Conservation (phyloP, 2,113 vertebrate genomes). For the Elachura formosa region DNA sequence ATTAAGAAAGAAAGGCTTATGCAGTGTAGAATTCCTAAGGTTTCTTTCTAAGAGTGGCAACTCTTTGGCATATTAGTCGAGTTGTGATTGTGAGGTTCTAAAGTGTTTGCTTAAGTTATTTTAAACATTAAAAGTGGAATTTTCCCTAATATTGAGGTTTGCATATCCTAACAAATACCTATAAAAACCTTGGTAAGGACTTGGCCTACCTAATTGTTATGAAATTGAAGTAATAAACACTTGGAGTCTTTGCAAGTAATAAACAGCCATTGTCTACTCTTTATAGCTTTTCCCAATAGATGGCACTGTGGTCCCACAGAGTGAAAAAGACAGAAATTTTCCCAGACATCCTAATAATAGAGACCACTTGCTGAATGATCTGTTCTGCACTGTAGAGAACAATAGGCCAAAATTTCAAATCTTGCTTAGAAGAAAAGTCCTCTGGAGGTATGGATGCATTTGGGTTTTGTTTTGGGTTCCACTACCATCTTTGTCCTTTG, state of each 20-base stretch:
- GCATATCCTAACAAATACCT: not conserved
- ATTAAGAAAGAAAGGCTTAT: not conserved
- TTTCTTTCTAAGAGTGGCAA: not conserved
- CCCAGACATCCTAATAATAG: conserved; percentile 48
- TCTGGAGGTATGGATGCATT: not conserved
- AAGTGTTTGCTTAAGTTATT: not conserved
- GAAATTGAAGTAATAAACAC: not conserved
- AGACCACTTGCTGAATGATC: not conserved
- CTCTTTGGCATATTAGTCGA: not conserved
- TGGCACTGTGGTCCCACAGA: conserved; percentile 35
- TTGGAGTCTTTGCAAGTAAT: not conserved
- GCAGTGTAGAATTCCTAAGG: not conserved
- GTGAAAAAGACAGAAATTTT: not conserved
- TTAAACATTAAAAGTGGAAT: not conserved
- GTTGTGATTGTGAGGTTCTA: not conserved
- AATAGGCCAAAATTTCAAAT: conserved; percentile 3
- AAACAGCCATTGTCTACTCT: not conserved
- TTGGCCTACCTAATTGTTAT: not conserved
- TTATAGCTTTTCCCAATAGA: not conserved
- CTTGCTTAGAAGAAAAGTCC: not conserved
- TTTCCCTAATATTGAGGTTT: not conserved
- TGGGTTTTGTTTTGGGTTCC: not conserved
- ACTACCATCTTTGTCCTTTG: not conserved
- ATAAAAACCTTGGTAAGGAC: not conserved
- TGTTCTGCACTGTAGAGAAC: not conserved